These are phyloP conservation scores for Oligia latruncula DNA, from an alignment of 2,888 invertebrate species.

Conservation along the genomic window DNA sequence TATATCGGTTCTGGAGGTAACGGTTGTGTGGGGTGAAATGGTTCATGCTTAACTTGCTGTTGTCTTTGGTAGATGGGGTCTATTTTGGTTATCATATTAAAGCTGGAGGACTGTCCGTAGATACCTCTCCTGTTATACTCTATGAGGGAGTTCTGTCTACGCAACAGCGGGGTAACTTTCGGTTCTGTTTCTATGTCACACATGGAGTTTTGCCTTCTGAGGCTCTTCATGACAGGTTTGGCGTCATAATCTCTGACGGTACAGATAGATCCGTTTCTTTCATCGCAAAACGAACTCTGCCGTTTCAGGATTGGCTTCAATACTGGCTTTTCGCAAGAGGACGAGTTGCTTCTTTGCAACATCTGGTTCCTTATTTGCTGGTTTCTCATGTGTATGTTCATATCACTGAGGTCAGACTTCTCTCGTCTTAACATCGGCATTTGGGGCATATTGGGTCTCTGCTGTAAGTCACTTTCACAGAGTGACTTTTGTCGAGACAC, in stretches of 20 bases:
- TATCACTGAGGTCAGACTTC: slow-evolving; percentile 86
- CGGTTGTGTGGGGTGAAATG: slow-evolving; percentile 87
- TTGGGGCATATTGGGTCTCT: slow-evolving; percentile 79
- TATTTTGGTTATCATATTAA: slow-evolving; percentile 90
- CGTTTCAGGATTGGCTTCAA: slow-evolving; percentile 87
- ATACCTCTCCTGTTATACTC: slow-evolving; percentile 88
- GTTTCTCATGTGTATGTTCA: slow-evolving; percentile 86
- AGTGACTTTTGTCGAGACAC: slow-evolving; percentile 88
- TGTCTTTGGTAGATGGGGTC: slow-evolving; percentile 90
- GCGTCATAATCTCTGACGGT: slow-evolving; percentile 87
- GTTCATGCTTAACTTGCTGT: slow-evolving; percentile 87
- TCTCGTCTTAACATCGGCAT: slow-evolving; percentile 86
- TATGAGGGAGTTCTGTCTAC: slow-evolving; percentile 89
- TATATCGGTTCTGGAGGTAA: slow-evolving; percentile 89
- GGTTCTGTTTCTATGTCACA: slow-evolving; percentile 89
- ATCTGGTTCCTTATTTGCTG: slow-evolving; percentile 86
- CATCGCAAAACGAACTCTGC: slow-evolving; percentile 88
- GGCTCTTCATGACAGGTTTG: slow-evolving; percentile 82
- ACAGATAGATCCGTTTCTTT: slow-evolving; percentile 85
- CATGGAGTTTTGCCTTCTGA: slow-evolving; percentile 88
- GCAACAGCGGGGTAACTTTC: slow-evolving; percentile 89
- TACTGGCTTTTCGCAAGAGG: slow-evolving; percentile 87
- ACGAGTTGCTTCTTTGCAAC: slow-evolving; percentile 88
- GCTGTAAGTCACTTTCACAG: slow-evolving; percentile 87
- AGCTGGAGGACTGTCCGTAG: slow-evolving; percentile 86